A percentile compares a stretch with the other conserved stretches of the same genome.
Conservation (phyloP, 2,888 invertebrate species). For the Drosophila testacea region DNA sequence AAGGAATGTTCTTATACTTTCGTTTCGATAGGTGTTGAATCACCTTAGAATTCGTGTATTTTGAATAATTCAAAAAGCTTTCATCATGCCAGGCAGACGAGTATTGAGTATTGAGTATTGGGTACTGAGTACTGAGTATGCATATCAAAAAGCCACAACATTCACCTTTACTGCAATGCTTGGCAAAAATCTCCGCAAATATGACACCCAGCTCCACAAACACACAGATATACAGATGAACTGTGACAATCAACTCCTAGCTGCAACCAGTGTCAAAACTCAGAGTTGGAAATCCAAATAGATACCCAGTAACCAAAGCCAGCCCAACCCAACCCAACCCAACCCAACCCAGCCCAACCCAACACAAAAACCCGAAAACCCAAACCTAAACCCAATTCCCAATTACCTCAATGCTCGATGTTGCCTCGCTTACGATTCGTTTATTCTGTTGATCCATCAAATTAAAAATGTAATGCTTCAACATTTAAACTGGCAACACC, state of each 20-base stretch:
- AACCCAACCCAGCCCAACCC: constrained; percentile 13
- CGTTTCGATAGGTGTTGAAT: not conserved
- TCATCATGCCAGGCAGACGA: no score
- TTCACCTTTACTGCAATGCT: constrained; percentile 21
- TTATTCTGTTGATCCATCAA: constrained; percentile 84
- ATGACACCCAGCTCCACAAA: constrained; percentile 34
- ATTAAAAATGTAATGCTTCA: constrained; percentile 82
- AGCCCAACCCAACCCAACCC: not conserved
- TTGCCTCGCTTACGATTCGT: constrained; percentile 82
- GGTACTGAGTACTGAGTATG: constrained; percentile 6
- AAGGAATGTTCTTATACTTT: not conserved
- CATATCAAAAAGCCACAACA: constrained; percentile 36
- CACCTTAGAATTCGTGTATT: not conserved
- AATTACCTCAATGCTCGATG: constrained; percentile 69
- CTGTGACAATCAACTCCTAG: constrained; percentile 36
- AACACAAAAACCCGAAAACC: not conserved
- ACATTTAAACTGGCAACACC: constrained; percentile 70
- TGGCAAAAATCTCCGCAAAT: constrained; percentile 49
- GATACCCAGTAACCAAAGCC: constrained; percentile 30
- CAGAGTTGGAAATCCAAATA: constrained; percentile 27
- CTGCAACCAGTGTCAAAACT: constrained; percentile 30
- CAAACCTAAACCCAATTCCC: constrained; percentile 43
- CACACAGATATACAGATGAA: not conserved
- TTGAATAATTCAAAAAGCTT: not conserved
- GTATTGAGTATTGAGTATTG: not conserved